Evolutionary conservation across 2,888 invertebrate species (phyloP).

Genomic region (Pyrocoelia pectoralis): DNA sequence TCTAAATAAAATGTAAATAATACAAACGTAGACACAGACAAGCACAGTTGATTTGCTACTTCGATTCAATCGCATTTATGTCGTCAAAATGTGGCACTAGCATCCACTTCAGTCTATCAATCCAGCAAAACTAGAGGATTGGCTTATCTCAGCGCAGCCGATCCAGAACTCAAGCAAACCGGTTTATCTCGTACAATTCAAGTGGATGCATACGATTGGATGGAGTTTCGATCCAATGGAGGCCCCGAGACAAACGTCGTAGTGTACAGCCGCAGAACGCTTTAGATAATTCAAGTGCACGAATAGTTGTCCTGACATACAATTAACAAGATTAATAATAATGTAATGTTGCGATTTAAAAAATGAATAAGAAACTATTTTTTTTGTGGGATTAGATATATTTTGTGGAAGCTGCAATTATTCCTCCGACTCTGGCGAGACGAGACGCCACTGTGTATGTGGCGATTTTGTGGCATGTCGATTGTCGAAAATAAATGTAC

Average conservation of each 20-base stretch:
- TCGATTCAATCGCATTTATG: slow-evolving; percentile 4
- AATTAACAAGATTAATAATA: no score
- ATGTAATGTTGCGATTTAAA: no score
- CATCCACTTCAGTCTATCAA: slow-evolving; percentile 6
- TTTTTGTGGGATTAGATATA: no score
- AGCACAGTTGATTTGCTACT: slow-evolving; percentile 2
- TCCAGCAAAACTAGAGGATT: not conserved
- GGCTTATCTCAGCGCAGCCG: not conserved
- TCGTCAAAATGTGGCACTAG: slow-evolving; percentile 7
- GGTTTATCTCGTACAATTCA: slow-evolving; percentile 16
- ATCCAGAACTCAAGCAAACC: slow-evolving; percentile 7
- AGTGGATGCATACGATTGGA: slow-evolving; percentile 16
- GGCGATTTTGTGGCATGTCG: no score
- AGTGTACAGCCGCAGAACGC: no score
- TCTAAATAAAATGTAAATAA: slow-evolving; percentile 4
- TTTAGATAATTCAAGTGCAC: no score
- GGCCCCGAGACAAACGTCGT: not conserved
- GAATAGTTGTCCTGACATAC: no score
- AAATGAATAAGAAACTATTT: no score
- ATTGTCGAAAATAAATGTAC: no score
- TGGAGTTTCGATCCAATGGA: slow-evolving; percentile 16
- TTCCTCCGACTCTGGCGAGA: no score
- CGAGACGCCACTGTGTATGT: no score
- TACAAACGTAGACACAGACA: slow-evolving; percentile 1
- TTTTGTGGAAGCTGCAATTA: no score